Percentiles rank a stretch among this genome's conserved stretches.
phyloP scores from a whole-genome alignment of 1,140 invertebrate genomes.

The Drosophila parvula region DNA sequence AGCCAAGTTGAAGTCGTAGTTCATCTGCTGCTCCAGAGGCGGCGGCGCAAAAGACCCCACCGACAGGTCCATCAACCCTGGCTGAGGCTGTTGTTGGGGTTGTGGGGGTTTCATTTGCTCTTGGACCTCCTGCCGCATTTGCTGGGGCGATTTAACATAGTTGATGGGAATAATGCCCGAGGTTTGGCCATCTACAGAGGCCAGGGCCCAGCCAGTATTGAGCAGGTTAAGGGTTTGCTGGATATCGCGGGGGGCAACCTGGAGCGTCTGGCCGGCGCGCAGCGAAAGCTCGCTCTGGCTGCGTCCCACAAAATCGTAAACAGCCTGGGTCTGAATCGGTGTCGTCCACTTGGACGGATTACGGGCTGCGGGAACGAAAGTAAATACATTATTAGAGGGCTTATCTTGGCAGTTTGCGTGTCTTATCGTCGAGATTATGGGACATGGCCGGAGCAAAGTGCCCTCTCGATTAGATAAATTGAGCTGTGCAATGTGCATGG shows the following conservation, averaged over 20 bases:
- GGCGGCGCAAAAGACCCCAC: constrained; percentile 63
- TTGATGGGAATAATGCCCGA: constrained; percentile 92
- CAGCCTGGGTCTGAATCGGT: constrained; percentile 89
- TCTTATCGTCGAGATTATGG: constrained; percentile 50
- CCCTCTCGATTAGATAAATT: constrained; percentile 77
- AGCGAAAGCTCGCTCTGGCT: constrained; percentile 91
- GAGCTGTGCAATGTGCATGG: constrained; percentile 53
- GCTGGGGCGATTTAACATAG: constrained; percentile 88
- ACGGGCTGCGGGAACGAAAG: constrained; percentile 84
- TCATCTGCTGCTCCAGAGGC: constrained; percentile 64
- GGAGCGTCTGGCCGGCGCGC: constrained; percentile 90
- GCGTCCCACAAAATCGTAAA: constrained; percentile 91
- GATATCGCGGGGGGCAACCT: constrained; percentile 92
- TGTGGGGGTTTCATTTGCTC: constrained; percentile 34
- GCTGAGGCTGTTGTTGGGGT: constrained; percentile 56
- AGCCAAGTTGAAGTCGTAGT: constrained; percentile 70
- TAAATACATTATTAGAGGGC: constrained; percentile 33
- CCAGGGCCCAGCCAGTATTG: constrained; percentile 91
- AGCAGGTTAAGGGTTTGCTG: constrained; percentile 88
- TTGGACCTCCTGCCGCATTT: constrained; percentile 63
- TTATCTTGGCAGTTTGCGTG: constrained; percentile 49
- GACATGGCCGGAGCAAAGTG: constrained; percentile 64
- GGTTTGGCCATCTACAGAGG: constrained; percentile 88
- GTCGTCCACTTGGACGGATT: constrained; percentile 89
- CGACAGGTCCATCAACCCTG: constrained; percentile 70